phyloP scores from a whole-genome alignment of 1,140 invertebrate species.

The Himalopsyche phryganea region DNA sequence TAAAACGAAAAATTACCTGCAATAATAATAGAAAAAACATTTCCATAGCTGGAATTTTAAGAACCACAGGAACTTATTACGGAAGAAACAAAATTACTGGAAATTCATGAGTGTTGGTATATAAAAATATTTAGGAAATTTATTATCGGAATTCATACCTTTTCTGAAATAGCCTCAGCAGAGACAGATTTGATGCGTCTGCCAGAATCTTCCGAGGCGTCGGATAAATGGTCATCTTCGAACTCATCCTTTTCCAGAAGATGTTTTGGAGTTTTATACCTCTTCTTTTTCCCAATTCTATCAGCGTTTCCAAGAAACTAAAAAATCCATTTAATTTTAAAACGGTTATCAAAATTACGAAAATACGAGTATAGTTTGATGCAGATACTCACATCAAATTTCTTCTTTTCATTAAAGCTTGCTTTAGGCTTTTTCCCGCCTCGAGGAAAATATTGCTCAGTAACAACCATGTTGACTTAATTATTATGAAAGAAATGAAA shows the following conservation, averaged over 20 bases:
- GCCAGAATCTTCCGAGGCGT: constrained; percentile 38
- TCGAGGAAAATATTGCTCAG: constrained; percentile 52
- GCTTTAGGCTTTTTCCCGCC: constrained; percentile 50
- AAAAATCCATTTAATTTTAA: too few relatives aligned
- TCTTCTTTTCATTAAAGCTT: constrained; percentile 43
- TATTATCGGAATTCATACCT: constrained; percentile 39
- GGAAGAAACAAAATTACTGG: too few relatives aligned
- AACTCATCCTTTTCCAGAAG: constrained; percentile 41
- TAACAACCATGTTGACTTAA: constrained; percentile 37
- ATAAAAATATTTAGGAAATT: too few relatives aligned
- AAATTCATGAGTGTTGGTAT: too few relatives aligned
- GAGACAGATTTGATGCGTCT: constrained; percentile 41
- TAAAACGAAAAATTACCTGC: too few relatives aligned
- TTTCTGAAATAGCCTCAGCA: constrained; percentile 43
- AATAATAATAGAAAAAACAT: too few relatives aligned
- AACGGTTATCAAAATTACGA: too few relatives aligned
- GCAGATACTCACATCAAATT: constrained; percentile 46
- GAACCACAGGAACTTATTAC: too few relatives aligned
- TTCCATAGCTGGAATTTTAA: too few relatives aligned
- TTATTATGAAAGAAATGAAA: too few relatives aligned
- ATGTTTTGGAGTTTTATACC: constrained; percentile 36
- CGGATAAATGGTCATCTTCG: constrained; percentile 47
- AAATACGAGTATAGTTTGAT: too few relatives aligned
- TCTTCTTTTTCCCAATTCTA: constrained; percentile 43
- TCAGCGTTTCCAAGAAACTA: constrained; percentile 48